Percentiles rank a stretch among this genome's conserved stretches.
Evolutionary conservation across 2,888 invertebrate species (phyloP).

Genomic region (Leucophenga montana): DNA sequence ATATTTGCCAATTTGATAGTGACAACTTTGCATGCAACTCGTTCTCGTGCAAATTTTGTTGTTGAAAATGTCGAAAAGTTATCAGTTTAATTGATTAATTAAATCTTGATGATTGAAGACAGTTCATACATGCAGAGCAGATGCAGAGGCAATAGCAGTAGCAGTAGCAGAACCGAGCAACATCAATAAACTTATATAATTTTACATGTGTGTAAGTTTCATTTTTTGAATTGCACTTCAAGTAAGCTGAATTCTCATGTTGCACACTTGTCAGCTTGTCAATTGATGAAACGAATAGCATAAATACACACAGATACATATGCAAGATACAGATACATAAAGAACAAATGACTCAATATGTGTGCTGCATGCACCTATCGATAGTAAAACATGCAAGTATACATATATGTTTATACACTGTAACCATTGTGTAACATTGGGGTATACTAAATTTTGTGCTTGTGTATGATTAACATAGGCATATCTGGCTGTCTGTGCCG

Average conservation of each 20-base stretch:
- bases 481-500: no score
- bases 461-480: no score
- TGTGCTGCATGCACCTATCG: not conserved
- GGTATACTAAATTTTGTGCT: no score
- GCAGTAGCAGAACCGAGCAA: no score
- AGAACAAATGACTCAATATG: not conserved
- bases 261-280: constrained; percentile 64
- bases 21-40: no score
- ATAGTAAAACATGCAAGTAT: not conserved
- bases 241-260: constrained; percentile 56
- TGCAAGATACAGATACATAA: constrained; percentile 34
- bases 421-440: no score
- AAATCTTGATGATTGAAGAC: constrained; percentile 47
- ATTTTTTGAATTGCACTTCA: not conserved
- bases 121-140: constrained; percentile 24
- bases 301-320: constrained; percentile 34
- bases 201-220: not conserved
- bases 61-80: constrained; percentile 46
- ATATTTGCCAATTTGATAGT: not conserved
- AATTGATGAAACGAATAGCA: constrained; percentile 56
- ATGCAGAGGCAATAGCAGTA: no score
- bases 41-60: no score
- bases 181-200: not conserved
- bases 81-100: constrained; percentile 62
- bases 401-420: not conserved